Base-by-base conservation (phyloP, 2,113 vertebrate genomes). In the Leucosticte australis region DNA sequence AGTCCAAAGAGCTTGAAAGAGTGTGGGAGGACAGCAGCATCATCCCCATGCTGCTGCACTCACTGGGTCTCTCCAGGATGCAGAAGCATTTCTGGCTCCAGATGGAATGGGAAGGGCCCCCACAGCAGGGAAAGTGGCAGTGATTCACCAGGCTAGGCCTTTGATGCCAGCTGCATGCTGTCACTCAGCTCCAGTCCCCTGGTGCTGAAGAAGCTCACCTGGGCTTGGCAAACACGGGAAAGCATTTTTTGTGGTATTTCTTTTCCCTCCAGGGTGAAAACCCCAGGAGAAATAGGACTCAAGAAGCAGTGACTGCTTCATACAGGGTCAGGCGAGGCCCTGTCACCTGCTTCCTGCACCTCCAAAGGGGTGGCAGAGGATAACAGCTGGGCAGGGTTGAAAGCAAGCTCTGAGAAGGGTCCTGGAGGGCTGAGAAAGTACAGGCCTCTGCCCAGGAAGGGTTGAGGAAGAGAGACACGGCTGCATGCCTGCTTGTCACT, bases 71-170 rank as follows among this genome's bases (percentile, higher is more conserved):
- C 60, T 31, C 7, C 0, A 4, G n/a, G 28, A 53, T 1, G 5
- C 30, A 37, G 70, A 79, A 37, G 46, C 2, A 2, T 31, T 49
- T 63, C 71, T 41, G 44, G 27, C 56, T 91, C 21, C 27, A 56
- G 24, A 59, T 10, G 65, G 60, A 56, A 79, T 1, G 11, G 35
- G 39, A 77, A 35, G 16, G 15, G 13, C 30, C 41, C 22, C 20
- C 2, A 2, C 18, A 62, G 64, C 1, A 1, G 42, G 1, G 3
- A 77, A 64, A 0, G 2, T 16, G 9, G 33, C 37, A 1, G 6
- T 8, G 15, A 49, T 19, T 41, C 1, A 1, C 44, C n/a, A n/a
- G 28, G 12, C 53, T 55, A 55, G 37, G 42, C n/a, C 31, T 47
- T 53, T 30, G 44, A 75, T 1, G 3, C 49, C 2, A 4, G 46